Conservation (phyloP, 2,113 vertebrate species). For the Geococcyx californianus region DNA sequence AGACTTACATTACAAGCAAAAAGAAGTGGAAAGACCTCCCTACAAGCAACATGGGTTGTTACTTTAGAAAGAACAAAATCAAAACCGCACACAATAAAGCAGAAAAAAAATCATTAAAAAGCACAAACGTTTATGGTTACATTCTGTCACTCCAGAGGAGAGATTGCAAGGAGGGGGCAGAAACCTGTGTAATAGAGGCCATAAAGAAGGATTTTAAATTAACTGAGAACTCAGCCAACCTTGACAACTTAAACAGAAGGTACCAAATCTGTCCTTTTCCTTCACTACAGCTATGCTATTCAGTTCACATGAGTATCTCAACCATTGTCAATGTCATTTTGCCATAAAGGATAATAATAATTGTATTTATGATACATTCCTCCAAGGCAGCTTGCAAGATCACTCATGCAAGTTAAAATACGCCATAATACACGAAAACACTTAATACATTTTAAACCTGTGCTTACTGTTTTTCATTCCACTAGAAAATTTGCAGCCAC, state of each 20-base stretch:
- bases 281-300: not conserved
- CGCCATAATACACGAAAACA: not conserved
- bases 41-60: not conserved
- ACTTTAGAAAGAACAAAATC: not conserved
- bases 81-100: not conserved
- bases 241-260: slow-evolving; percentile 53
- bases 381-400: not conserved
- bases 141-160: slow-evolving; percentile 1
- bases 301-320: not conserved
- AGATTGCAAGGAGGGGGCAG: slow-evolving; percentile 6
- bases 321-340: slow-evolving; percentile 8
- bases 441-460: not conserved
- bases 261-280: slow-evolving; percentile 20
- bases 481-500: not conserved
- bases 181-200: slow-evolving; percentile 53
- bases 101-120: not conserved
- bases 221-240: slow-evolving; percentile 59
- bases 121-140: slow-evolving; percentile 3
- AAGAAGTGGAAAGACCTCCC: not conserved
- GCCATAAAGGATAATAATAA: slow-evolving; percentile 24
- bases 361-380: slow-evolving; percentile 1
- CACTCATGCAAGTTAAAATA: not conserved
- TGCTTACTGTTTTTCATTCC: not conserved
- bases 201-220: slow-evolving; percentile 60
- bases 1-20: not conserved